These are phyloP conservation scores for Orbicella faveolata DNA, from an alignment of 64 coral and sea anemone species.

Conservation along the genomic window DNA sequence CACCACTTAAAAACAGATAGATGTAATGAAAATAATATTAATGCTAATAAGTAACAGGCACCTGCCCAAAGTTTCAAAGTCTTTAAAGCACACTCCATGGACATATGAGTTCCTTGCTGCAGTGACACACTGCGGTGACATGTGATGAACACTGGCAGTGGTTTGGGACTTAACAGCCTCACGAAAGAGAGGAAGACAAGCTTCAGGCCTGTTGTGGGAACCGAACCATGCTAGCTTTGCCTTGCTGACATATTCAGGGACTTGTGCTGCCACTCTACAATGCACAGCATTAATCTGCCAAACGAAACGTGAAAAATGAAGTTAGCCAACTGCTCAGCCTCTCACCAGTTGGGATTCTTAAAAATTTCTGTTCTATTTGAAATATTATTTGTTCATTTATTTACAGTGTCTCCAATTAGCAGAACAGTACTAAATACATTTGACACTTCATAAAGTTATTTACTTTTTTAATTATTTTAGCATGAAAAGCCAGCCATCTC, in stretches of 20 bases:
- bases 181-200: conserved; percentile 41
- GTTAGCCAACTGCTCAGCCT: too few species aligned
- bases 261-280: conserved; percentile 34
- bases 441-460: too few species aligned
- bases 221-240: conserved; percentile 44
- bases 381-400: too few species aligned
- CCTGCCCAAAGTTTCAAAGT: conserved; percentile 35
- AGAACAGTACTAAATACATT: too few species aligned
- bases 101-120: conserved; percentile 4
- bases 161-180: not conserved
- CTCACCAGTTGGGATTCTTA: too few species aligned
- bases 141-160: not conserved
- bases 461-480: too few species aligned
- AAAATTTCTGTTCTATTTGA: too few species aligned
- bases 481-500: too few species aligned
- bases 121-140: conserved; percentile 4
- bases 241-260: conserved; percentile 39
- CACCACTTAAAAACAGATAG: too few species aligned
- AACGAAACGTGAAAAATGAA: not conserved
- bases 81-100: conserved; percentile 62
- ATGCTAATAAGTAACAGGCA: not conserved
- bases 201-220: not conserved
- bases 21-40: too few species aligned
- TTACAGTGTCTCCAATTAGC: too few species aligned
- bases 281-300: conserved; percentile 58